These are phyloP conservation scores for Clytia hemisphaerica DNA, from an alignment of 30 jellyfish, hydroid and myxozoan species.

Conservation along the genomic window DNA sequence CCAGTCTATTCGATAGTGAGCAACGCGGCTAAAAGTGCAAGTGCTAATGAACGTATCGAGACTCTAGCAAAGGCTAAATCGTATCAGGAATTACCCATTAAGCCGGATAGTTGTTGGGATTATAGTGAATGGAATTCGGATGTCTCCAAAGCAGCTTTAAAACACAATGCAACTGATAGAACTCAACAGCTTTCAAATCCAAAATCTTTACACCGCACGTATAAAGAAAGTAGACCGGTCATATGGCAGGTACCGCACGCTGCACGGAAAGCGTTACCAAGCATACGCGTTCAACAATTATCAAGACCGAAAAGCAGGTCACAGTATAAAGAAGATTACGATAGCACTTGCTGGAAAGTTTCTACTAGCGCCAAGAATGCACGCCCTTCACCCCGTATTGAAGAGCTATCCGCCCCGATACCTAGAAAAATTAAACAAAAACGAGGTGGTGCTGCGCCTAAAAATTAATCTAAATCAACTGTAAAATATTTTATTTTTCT, in stretches of 20 bases:
- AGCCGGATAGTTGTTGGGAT: conserved; percentile 91
- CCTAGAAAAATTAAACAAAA: conserved; percentile 82
- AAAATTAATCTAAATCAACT: too few relatives aligned
- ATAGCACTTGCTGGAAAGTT: conserved; percentile 55
- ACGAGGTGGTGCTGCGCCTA: conserved; percentile 5
- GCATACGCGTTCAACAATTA: conserved; percentile 72
- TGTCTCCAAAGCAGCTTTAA: conserved; percentile 88
- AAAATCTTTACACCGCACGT: conserved; percentile 45
- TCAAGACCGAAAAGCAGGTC: conserved; percentile 83
- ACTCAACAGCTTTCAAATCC: conserved; percentile 65
- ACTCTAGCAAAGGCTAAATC: conserved; percentile 61
- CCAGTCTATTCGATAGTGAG: conserved; percentile 73
- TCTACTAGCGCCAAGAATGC: conserved; percentile 70
- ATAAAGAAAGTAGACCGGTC: conserved; percentile 76
- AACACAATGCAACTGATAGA: conserved; percentile 68
- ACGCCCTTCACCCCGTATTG: conserved; percentile 59
- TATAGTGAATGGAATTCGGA: conserved; percentile 97
- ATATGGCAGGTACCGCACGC: conserved; percentile 57
- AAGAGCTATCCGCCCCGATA: conserved; percentile 70
- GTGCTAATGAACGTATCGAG: conserved; percentile 62
- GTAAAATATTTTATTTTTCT: too few relatives aligned
- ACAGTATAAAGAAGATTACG: conserved; percentile 71
- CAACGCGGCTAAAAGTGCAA: conserved; percentile 66
- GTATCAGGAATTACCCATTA: conserved; percentile 56
- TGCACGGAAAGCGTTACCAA: conserved; percentile 67